Percentiles rank a stretch among this genome's conserved stretches.
Conservation (phyloP, 1,140 invertebrate species). For the Dendroctonus valens region DNA sequence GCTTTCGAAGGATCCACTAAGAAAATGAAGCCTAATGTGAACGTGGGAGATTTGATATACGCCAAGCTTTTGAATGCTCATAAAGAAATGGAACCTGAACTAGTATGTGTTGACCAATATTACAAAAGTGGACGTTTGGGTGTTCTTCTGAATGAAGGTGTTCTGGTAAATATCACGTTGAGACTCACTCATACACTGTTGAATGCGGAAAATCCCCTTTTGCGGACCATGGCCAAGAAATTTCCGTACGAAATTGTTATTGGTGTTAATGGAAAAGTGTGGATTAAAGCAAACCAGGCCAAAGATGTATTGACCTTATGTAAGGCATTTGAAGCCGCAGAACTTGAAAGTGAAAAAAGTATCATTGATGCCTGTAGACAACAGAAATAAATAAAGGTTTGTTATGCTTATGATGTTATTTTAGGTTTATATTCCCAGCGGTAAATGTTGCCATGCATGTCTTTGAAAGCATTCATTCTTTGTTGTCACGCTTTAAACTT, state of each 20-base stretch:
- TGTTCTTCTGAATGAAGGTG: constrained; percentile 69
- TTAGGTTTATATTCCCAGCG: no score
- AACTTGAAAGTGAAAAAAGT: constrained; percentile 66
- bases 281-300: constrained; percentile 77
- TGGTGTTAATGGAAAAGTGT: constrained; percentile 92
- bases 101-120: constrained; percentile 87
- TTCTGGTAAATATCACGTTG: constrained; percentile 71
- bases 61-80: constrained; percentile 80
- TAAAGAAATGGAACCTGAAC: constrained; percentile 90
- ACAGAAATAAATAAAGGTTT: constrained; percentile 9
- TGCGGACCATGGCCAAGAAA: constrained; percentile 72
- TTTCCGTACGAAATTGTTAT: constrained; percentile 85
- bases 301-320: constrained; percentile 75
- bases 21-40: constrained; percentile 87
- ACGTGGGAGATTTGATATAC: constrained; percentile 82
- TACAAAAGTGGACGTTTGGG: constrained; percentile 83
- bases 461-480: no score
- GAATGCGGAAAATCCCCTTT: constrained; percentile 69
- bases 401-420: no score
- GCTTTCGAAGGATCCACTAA: constrained; percentile 94
- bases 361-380: constrained; percentile 61
- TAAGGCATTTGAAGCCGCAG: constrained; percentile 74
- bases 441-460: no score
- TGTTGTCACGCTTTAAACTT: no score
- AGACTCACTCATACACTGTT: constrained; percentile 73